Evolutionary conservation across 1,140 invertebrate genomes (phyloP), one percentile per base, ranked within the genome.

Genomic region (Aphidius ervi): DNA sequence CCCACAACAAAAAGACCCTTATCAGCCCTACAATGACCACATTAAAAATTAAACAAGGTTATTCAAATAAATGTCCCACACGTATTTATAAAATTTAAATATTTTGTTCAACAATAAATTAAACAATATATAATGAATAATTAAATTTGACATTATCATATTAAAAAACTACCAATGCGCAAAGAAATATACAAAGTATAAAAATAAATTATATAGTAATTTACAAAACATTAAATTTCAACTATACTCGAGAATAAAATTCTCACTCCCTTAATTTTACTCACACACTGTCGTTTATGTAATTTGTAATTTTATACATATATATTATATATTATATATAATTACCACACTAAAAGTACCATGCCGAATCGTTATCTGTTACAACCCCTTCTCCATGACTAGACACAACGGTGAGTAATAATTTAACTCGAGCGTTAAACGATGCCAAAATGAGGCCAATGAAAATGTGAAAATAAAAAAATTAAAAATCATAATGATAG

Each of bases 301-400:
- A 45, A 50, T 16, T 5, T 50, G 31, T 49, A 23, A 8, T 23
- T 23, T 6, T 23, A 7, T 8, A 23, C 20, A 20, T 46, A 60
- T 46, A 6, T 48, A 10, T 16, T 43, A 43, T 46, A 39, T 31
- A 31, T 40, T 40, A 52, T 37, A 60, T 55, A 54, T 60, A 60
- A 60, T 60, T 60, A 60, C 48, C 50, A 23, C n/a, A 39, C 49
- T 59, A 53, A 59, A 53, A 53, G 58, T 41, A 37, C 20, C 6
- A 43, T 45, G 48, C 40, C 58, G 49, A 59, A 59, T 53, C 58
- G 58, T 46, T 59, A 59, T 59, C 58, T 46, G 46, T 59, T 59
- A 59, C 46, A 49, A 59, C 58, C 58, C 40, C 23, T 23, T 31
- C 6, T 16, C 9, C 1, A 43, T 49, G 41, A 41, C 16, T 16